Conservation (phyloP, 2,888 invertebrate genomes). For the Cheilosia scutellata region DNA sequence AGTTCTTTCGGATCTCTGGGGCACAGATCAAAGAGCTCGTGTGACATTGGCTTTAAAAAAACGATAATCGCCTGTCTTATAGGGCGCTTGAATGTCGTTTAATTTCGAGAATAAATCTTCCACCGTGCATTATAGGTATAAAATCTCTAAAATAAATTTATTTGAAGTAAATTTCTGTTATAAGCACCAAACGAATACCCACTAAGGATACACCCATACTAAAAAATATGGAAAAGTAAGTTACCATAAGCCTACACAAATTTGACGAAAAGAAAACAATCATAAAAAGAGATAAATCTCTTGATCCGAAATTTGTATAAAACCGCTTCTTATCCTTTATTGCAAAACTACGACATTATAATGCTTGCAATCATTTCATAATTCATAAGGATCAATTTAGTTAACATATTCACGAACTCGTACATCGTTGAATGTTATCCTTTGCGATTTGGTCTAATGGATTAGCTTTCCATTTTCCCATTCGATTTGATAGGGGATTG, state of each 20-base stretch:
- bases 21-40: too few relatives aligned
- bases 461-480: slow-evolving; percentile 50
- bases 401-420: slow-evolving; percentile 31
- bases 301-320: not conserved
- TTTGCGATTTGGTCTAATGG: slow-evolving; percentile 49
- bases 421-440: slow-evolving; percentile 30
- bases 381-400: slow-evolving; percentile 42
- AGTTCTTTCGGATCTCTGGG: too few relatives aligned
- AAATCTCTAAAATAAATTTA: too few relatives aligned
- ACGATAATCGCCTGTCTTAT: too few relatives aligned
- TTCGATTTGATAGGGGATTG: slow-evolving; percentile 37
- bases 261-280: not conserved
- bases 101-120: too few relatives aligned
- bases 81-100: too few relatives aligned
- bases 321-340: not conserved
- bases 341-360: not conserved
- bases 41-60: too few relatives aligned
- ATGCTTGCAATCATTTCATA: slow-evolving; percentile 31
- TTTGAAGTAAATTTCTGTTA: too few relatives aligned
- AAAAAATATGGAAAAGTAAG: too few relatives aligned
- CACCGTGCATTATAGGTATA: too few relatives aligned
- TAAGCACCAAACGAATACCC: too few relatives aligned
- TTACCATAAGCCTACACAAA: not conserved
- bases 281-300: not conserved
- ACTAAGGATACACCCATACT: too few relatives aligned